Base-by-base conservation (phyloP, 2,888 invertebrate genomes). In the Marasmarcha lunaedactyla region DNA sequence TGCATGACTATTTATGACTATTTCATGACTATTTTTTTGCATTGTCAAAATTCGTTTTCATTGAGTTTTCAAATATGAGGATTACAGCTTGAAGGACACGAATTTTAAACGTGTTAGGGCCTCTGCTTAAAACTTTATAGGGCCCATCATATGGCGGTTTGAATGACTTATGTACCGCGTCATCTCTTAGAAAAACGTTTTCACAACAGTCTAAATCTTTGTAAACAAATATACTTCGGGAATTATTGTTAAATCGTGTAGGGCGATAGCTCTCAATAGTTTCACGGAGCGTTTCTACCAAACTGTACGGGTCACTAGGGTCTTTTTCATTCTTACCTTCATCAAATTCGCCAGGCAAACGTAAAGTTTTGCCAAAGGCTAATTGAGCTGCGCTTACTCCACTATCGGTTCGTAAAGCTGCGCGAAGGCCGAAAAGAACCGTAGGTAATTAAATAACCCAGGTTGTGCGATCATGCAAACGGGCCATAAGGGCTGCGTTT, bases 401-500 rank as follows among this genome's bases (percentile, higher is more conserved):
- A 10, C 37, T 46, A 30, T 48, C 45, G 9, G 27, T 38, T 11
- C 45, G 36, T 6, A 38, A 5, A 2, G 43, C 44, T 6, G 46
- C 37, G 26, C 47, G 34, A n/a, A 50, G 36, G 1, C 47, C 57
- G 7, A 52, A 51, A 15, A 52, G 43, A 0, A 73, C 50, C 1
- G 64, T 56, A 2, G 59, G 45, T 7, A 55, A 34, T 41, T 65
- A 60, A 1, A 59, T 41, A 1, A 55, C 59, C 15, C 60, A 50
- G 9, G n/a, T n/a, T n/a, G 33, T 33, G 25, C 27, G 36, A 2
- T 26, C 37, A 3, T 13, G 13, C 26, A 20, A 25, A 1, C 39
- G 15, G n/a, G 38, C 40, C 6, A 27, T 39, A 9, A 50, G 33
- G 1, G 47, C 41, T 13, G 41, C 38, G 26, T 48, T 48, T 2